Evolutionary conservation across 2,888 invertebrate species (phyloP).

Genomic region (Tridacna gigas): DNA sequence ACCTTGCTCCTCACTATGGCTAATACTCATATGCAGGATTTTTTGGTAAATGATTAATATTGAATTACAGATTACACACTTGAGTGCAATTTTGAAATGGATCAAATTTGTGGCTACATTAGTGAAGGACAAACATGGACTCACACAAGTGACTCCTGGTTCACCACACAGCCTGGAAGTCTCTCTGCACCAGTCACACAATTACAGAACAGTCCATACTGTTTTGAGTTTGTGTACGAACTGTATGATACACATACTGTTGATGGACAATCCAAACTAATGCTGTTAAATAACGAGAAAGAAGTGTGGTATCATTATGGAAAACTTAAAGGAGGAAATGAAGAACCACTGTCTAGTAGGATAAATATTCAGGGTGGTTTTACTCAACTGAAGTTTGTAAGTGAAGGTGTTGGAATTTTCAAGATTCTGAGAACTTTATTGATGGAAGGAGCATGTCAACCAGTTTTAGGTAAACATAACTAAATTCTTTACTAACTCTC

Average conservation of each 20-base stretch:
- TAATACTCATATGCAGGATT: too few relatives aligned
- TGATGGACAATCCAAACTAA: background rate
- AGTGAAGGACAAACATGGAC: slow-evolving; percentile 9
- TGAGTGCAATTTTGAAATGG: background rate
- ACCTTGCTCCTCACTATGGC: too few relatives aligned
- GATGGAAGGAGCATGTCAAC: slow-evolving; percentile 8
- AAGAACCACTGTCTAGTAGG: background rate
- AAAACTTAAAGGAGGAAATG: background rate
- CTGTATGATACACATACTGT: slow-evolving; percentile 1
- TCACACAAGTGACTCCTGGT: background rate
- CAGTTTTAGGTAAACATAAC: background rate
- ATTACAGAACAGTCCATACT: background rate
- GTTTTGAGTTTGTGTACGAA: slow-evolving; percentile 17
- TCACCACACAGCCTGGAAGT: background rate
- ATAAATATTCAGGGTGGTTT: background rate
- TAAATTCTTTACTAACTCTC: too few relatives aligned
- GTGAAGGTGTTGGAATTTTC: slow-evolving; percentile 9
- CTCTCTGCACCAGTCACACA: background rate
- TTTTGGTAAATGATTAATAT: background rate
- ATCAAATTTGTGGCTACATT: slow-evolving; percentile 16
- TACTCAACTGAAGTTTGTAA: background rate
- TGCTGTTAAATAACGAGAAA: background rate
- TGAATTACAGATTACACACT: slow-evolving; percentile 7
- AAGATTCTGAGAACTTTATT: background rate
- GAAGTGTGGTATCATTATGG: slow-evolving; percentile 3